Base-by-base conservation (phyloP, 2,888 invertebrate species). In the Nemurella pictetii region DNA sequence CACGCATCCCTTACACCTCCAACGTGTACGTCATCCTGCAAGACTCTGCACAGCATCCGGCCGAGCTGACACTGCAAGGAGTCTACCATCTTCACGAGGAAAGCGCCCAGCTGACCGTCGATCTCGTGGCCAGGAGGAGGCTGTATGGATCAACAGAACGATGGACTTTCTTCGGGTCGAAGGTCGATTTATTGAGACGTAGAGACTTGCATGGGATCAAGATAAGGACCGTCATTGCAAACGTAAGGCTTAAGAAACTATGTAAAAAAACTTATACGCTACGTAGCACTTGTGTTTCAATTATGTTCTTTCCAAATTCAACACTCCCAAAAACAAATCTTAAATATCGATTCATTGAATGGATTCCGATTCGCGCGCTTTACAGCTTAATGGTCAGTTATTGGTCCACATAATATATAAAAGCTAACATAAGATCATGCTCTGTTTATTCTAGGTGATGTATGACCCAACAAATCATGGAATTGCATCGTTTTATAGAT, bases 21-120 rank as follows among this genome's bases (percentile, higher is more conserved):
- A 27, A 28, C 28, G 75, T 75, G 28, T 75, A 75, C 28, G 75
- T 75, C 75, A 75, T 75, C 26, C n/a, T 75, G 75, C 75, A 25
- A 75, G 27, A 75, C 28, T n/a, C n/a, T n/a, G 75, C 26, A 26
- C 26, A 75, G 27, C 27, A 75, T 9, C 75, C 75, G 26, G 28
- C 1, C 12, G 9, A 7, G 75, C 75, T 75, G 20, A 75, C 75
- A 3, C 27, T 75, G 27, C 75, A 75, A 26, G 75, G 28, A 28
- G 28, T 75, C 28, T 75, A 75, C 28, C 75, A 55, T 12, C 55
- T 55, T 12, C 55, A 55, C 55, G 55, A 55, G 55, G 55, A 55
- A 55, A 55, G 55, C 55, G 20, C 9, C 9, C 55, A 55, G 55
- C 55, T 55, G 55, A 55, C 55, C 15, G 55, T 55, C 20, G 55